These are phyloP conservation scores for Amphipyra berbera DNA, from an alignment of 2,888 invertebrate genomes.

Conservation along the genomic window DNA sequence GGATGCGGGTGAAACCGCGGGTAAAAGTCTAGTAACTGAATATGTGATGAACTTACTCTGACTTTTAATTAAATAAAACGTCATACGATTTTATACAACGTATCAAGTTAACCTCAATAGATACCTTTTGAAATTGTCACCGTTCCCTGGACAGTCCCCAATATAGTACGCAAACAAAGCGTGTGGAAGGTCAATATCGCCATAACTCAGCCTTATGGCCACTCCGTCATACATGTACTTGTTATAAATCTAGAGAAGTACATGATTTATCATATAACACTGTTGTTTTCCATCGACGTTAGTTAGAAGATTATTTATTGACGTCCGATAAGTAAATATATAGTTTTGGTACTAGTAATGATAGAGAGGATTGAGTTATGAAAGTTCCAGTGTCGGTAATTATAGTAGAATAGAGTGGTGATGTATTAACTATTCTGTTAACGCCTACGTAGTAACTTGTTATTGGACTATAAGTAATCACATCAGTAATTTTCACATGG, in stretches of 20 bases:
- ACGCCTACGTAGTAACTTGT: constrained; percentile 10
- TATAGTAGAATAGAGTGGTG: constrained; percentile 19
- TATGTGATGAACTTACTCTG: not conserved
- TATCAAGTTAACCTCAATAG: constrained; percentile 13
- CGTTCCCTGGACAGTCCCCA: constrained; percentile 32
- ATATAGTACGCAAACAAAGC: constrained; percentile 46
- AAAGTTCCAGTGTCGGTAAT: constrained; percentile 40
- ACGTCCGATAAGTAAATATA: constrained; percentile 39
- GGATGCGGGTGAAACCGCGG: too few relatives aligned
- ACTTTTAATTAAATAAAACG: constrained; percentile 5
- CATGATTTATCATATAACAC: constrained; percentile 38
- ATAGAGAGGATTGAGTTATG: constrained; percentile 34
- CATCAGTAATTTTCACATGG: constrained; percentile 2
- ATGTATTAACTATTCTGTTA: constrained; percentile 30
- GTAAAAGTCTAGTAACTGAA: too few relatives aligned
- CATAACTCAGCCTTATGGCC: constrained; percentile 48
- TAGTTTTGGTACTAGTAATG: constrained; percentile 19
- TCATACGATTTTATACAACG: constrained; percentile 6
- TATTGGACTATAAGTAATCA: not conserved
- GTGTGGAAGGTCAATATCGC: constrained; percentile 53
- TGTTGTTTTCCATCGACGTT: constrained; percentile 34
- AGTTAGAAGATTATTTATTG: constrained; percentile 32
- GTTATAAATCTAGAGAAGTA: constrained; percentile 44
- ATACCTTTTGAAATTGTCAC: constrained; percentile 35
- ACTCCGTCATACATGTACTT: constrained; percentile 43